These are phyloP conservation scores for Drosophila eohydei DNA, from an alignment of 2,888 invertebrate species.

Conservation along the genomic window DNA sequence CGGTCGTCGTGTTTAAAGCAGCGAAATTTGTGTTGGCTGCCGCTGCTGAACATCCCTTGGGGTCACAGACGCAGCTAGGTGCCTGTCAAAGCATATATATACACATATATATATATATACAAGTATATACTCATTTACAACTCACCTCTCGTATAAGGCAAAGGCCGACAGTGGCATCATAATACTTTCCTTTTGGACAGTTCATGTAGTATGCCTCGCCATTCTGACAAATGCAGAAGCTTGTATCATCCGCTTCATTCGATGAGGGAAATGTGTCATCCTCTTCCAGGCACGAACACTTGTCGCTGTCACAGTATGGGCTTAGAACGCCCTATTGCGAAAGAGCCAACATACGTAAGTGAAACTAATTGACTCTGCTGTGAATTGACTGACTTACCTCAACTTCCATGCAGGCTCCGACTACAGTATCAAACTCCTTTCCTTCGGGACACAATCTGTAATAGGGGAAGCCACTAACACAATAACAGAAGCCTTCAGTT, in stretches of 20 bases:
- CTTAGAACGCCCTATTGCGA: conserved; percentile 9
- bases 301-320: conserved; percentile 24
- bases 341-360: not conserved
- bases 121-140: not conserved
- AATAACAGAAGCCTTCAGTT: conserved; percentile 70
- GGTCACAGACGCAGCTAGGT: conserved; percentile 39
- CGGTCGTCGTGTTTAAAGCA: conserved; percentile 38
- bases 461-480: conserved; percentile 38
- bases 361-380: rapidly evolving
- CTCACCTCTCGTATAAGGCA: conserved; percentile 51
- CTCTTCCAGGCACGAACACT: conserved; percentile 17
- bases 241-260: conserved; percentile 22
- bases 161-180: conserved; percentile 12
- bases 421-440: not conserved
- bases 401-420: conserved; percentile 6
- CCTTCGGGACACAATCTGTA: conserved; percentile 28
- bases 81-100: conserved; percentile 29
- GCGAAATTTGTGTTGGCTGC: conserved; percentile 8
- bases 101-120: no score
- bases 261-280: conserved; percentile 20
- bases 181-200: conserved; percentile 30
- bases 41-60: conserved; percentile 25
- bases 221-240: conserved; percentile 37
- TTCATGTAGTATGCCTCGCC: conserved; percentile 19
- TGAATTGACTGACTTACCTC: conserved; percentile 13